Evolutionary conservation across 1,140 invertebrate genomes (phyloP).

Genomic region (Calephelis nemesis): DNA sequence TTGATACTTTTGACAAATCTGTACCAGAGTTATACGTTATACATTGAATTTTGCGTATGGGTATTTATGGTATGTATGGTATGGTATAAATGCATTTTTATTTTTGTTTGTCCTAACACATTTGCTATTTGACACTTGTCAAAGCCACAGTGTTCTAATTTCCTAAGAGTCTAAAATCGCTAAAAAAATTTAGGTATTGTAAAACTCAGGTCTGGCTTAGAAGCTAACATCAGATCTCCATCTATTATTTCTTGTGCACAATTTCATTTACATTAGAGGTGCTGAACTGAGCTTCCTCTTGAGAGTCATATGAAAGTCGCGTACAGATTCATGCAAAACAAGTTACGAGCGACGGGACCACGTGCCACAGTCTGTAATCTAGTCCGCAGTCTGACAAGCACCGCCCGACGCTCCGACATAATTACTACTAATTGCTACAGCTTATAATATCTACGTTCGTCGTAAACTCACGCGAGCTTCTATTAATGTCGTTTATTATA

Average conservation of each 20-base stretch:
- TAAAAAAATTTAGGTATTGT: too few species aligned
- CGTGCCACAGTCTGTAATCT: constrained; percentile 64
- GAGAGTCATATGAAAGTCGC: constrained; percentile 67
- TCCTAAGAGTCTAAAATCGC: too few species aligned
- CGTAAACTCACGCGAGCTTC: constrained; percentile 50
- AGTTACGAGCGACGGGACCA: constrained; percentile 63
- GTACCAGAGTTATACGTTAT: too few species aligned
- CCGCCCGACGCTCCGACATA: constrained; percentile 55
- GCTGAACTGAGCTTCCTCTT: constrained; percentile 57
- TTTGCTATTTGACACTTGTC: too few species aligned
- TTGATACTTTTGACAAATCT: too few species aligned
- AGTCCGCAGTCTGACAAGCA: constrained; percentile 56
- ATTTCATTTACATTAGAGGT: constrained; percentile 77
- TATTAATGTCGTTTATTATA: constrained; percentile 25
- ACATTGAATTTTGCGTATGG: too few species aligned
- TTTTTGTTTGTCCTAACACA: too few species aligned
- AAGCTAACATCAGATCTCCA: too few species aligned
- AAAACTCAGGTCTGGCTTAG: too few species aligned
- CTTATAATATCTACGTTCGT: constrained; percentile 62
- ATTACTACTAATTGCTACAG: constrained; percentile 73
- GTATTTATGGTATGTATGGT: too few species aligned
- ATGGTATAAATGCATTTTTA: too few species aligned
- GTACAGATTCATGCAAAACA: constrained; percentile 72
- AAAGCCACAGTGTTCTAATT: too few species aligned
- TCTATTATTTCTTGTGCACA: constrained; percentile 62